Evolutionary conservation across 2,113 vertebrate genomes (phyloP).

Genomic region (Sphyrna mokarran): DNA sequence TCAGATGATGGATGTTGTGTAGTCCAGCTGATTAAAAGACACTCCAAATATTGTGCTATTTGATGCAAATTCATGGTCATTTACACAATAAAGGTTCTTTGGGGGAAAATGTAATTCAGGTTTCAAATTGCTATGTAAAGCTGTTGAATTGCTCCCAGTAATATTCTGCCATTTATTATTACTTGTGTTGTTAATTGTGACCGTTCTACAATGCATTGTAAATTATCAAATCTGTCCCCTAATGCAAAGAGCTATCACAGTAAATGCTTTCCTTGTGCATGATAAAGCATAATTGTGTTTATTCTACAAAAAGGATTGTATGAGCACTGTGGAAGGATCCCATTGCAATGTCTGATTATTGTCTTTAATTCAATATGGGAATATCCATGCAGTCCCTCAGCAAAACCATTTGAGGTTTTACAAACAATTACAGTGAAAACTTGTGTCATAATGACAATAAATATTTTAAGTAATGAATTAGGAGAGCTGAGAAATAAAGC

Average conservation of each 20-base stretch:
- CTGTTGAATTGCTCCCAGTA: neutral
- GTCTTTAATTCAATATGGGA: neutral
- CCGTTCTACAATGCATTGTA: neutral
- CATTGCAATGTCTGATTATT: constrained; percentile 4
- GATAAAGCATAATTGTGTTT: neutral
- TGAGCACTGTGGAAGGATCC: neutral
- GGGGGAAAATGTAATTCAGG: neutral
- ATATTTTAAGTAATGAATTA: neutral
- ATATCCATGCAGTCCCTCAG: neutral
- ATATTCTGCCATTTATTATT: neutral
- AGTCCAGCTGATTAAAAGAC: neutral
- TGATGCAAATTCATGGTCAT: neutral
- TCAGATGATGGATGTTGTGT: neutral
- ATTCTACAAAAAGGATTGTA: neutral
- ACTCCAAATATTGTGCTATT: neutral
- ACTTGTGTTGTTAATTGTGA: neutral
- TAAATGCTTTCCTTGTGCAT: neutral
- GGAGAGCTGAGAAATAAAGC: neutral
- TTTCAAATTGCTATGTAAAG: neutral
- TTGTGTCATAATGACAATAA: neutral
- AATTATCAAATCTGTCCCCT: neutral
- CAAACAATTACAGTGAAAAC: neutral
- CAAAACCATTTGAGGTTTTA: neutral
- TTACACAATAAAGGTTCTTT: neutral
- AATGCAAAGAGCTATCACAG: neutral